A percentile compares a stretch with the other conserved stretches of the same genome.
Conservation (phyloP, 2,113 vertebrate genomes). For the Heloderma charlesbogerti region DNA sequence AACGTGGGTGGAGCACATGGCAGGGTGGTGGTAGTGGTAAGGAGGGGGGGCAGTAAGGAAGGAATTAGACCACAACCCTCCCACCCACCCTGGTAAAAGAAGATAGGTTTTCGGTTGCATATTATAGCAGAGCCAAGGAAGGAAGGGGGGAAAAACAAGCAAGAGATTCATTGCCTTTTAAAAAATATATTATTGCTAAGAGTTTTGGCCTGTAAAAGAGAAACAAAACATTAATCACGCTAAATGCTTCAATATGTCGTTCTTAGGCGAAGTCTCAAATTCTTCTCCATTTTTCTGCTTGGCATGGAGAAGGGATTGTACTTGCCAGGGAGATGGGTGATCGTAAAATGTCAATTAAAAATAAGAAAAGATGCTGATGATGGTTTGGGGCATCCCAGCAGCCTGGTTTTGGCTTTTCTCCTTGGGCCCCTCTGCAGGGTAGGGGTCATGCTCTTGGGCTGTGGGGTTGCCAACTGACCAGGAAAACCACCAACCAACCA, state of each 20-base stretch:
- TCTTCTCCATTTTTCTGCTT: not conserved
- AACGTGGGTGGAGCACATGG: not conserved
- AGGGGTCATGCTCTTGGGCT: too few species aligned
- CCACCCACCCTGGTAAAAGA: not conserved
- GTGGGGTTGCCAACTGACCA: not conserved
- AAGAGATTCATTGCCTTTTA: not conserved
- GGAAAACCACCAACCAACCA: not conserved
- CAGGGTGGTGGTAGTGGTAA: not conserved
- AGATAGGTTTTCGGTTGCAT: not conserved
- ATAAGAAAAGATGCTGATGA: too few species aligned
- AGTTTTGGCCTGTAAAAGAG: not conserved
- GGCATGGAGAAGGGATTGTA: not conserved
- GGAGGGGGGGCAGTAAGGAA: not conserved
- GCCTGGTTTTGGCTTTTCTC: not conserved
- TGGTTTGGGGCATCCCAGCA: not conserved
- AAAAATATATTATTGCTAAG: slow-evolving; percentile 7
- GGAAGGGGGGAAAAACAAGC: not conserved
- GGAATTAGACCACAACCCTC: not conserved
- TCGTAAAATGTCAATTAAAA: not conserved
- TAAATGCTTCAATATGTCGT: slow-evolving; percentile 15
- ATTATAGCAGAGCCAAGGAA: not conserved
- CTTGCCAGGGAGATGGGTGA: not conserved
- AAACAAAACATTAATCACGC: slow-evolving; percentile 8
- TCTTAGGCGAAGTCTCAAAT: not conserved
- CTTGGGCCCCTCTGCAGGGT: not conserved